Evolutionary conservation across 2,797 vertebrate genomes (phyloP).

Genomic region (Protosalanx chinensis): DNA sequence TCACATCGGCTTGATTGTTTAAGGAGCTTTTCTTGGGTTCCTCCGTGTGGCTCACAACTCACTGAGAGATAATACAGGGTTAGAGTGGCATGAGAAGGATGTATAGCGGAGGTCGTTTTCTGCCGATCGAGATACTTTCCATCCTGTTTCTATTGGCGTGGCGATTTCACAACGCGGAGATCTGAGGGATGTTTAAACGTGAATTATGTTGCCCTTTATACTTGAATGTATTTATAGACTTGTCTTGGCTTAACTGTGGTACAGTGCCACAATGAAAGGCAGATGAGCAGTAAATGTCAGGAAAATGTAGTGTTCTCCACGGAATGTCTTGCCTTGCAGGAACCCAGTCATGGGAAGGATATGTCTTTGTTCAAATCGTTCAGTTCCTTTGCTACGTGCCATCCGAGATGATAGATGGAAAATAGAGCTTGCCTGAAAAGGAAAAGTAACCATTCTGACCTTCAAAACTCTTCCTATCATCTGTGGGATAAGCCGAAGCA

Average conservation of each 20-base stretch:
- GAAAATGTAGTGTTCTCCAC: constrained; percentile 42
- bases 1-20: not conserved
- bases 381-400: constrained; percentile 23
- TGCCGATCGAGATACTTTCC: constrained; percentile 5
- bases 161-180: constrained; percentile 26
- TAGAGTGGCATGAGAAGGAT: constrained; percentile 7
- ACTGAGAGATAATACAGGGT: constrained; percentile 8
- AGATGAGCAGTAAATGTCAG: constrained; percentile 60
- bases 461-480: not conserved
- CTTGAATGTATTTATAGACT: constrained; percentile 48
- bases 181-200: constrained; percentile 38
- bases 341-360: constrained; percentile 56
- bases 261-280: constrained; percentile 58
- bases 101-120: constrained; percentile 22
- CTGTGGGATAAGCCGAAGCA: not conserved
- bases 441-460: constrained; percentile 6
- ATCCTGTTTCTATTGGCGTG: constrained; percentile 13
- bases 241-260: constrained; percentile 48
- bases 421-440: constrained; percentile 34
- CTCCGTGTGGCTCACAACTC: constrained; percentile 19
- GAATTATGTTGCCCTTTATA: constrained; percentile 47
- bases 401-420: constrained; percentile 36
- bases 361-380: constrained; percentile 29
- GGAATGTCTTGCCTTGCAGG: constrained; percentile 36
- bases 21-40: constrained; percentile 26